A percentile compares a stretch with the other conserved stretches of the same genome.
phyloP scores from a whole-genome alignment of 2,797 vertebrate genomes.

The Megalops cyprinoides region DNA sequence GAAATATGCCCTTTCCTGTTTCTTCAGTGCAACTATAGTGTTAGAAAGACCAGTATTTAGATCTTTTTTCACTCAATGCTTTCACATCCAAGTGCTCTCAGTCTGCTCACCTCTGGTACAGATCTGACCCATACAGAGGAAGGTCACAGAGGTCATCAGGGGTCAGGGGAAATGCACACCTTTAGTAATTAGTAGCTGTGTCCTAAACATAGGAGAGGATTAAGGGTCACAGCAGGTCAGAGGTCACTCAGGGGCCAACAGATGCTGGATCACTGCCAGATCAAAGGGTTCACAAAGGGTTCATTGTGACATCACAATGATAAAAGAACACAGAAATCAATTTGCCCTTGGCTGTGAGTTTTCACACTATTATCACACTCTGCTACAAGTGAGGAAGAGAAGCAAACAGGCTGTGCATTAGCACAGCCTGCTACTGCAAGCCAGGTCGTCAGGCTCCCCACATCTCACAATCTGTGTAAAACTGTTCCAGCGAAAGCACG shows the following conservation, averaged over 20 bases:
- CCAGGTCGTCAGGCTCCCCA: not conserved
- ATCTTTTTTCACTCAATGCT: not conserved
- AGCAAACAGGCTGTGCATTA: not conserved
- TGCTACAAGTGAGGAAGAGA: not conserved
- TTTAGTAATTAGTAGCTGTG: not conserved
- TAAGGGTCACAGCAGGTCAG: not conserved
- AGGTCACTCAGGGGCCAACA: slow-evolving; percentile 2
- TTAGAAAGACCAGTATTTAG: not conserved
- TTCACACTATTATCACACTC: not conserved
- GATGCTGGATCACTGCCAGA: not conserved
- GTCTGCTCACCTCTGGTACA: not conserved
- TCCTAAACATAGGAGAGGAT: not conserved
- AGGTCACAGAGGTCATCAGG: not conserved
- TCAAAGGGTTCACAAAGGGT: not conserved
- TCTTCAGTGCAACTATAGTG: too few species aligned
- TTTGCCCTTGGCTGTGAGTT: not conserved
- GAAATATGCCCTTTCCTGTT: too few species aligned
- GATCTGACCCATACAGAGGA: not conserved
- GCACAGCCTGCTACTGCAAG: too few species aligned
- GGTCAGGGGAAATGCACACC: not conserved
- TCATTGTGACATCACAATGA: slow-evolving; percentile 6
- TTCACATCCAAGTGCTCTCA: not conserved
- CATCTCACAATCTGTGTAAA: not conserved
- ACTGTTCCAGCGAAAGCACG: not conserved
- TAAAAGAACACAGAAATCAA: not conserved